These are phyloP conservation scores for Harpegnathos saltator DNA, from an alignment of 1,140 invertebrate genomes.

Conservation along the genomic window DNA sequence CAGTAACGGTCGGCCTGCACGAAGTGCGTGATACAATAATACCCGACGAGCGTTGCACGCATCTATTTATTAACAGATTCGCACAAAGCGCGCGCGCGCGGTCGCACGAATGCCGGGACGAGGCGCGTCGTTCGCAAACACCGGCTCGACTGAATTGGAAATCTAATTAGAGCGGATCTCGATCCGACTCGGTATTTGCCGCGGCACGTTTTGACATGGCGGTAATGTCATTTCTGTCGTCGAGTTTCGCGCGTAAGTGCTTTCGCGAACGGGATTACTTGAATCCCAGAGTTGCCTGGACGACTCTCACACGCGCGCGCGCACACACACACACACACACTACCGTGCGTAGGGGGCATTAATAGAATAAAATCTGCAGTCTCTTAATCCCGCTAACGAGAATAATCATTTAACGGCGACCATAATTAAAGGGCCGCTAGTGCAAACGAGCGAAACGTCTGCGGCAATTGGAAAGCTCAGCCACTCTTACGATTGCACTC, in stretches of 20 bases:
- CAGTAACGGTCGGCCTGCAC: constrained; percentile 24
- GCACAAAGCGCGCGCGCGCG: constrained; percentile 34
- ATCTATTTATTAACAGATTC: constrained; percentile 49
- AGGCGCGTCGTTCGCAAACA: constrained; percentile 31
- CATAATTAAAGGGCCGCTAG: background rate
- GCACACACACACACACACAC: too few relatives aligned
- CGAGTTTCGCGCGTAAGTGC: background rate
- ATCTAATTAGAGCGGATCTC: constrained; percentile 53
- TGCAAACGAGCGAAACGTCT: background rate
- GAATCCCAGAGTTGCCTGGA: too few relatives aligned
- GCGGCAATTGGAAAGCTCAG: background rate
- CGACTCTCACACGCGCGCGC: too few relatives aligned
- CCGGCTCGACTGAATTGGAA: constrained; percentile 35
- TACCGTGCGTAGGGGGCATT: too few relatives aligned
- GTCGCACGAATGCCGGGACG: constrained; percentile 28
- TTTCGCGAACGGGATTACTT: background rate
- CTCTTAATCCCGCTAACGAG: too few relatives aligned
- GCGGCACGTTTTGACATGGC: constrained; percentile 6
- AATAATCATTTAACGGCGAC: background rate
- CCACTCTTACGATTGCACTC: background rate
- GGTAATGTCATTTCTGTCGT: constrained; percentile 23
- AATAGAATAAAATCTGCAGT: too few relatives aligned
- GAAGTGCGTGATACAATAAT: constrained; percentile 4
- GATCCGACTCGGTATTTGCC: constrained; percentile 11
- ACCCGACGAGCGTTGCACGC: background rate